Base-by-base conservation (phyloP, 2,888 invertebrate species). In the Protophormia terraenovae region DNA sequence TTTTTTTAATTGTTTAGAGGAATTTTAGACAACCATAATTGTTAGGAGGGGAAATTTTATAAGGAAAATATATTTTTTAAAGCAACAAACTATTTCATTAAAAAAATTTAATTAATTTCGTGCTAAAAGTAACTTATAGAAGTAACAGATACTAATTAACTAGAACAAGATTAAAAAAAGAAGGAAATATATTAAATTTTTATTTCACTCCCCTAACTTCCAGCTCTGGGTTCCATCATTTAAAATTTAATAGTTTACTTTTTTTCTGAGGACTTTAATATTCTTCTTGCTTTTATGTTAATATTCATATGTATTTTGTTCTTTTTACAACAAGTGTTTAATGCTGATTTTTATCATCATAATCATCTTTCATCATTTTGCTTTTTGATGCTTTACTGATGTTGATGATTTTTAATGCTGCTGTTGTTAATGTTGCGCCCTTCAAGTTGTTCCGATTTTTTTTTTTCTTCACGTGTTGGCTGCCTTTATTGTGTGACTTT, bases 391-490 rank as follows among this genome's bases (percentile, higher is more conserved):
- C 32, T 58, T 50, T 47, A 47, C 66, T 67, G 72, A 55, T 58
- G 45, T 32, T 60, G 76, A 62, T 62, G 32, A 50, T 24, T 64
- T 77, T 58, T 32, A 45, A 24, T 16, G 22, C 16, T 29, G 45
- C 29, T 45, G 35, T 22, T 16, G 45, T 19, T 79, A 35, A 58
- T 77, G 80, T 73, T 73, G 80, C 69, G 69, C 81, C 78, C 81
- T 78, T 81, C 14, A 73, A 81, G 19, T 41, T 64, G n/a, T 72
- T 53, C 62, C n/a, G 10, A 29, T 60, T 53, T 41, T 47, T 62
- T 71, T 41, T 5, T 55, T n/a, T 45, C 16, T 3, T 45, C 12
- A 12, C 22, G 3, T 27, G 1, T 38, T 35, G 35, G 8, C 24
- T 24, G 5, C 53, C 5, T 53, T 60, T 67, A 50, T 60, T 69